phyloP scores from a whole-genome alignment of 2,888 invertebrate genomes.

The Xylota sylvarum region DNA sequence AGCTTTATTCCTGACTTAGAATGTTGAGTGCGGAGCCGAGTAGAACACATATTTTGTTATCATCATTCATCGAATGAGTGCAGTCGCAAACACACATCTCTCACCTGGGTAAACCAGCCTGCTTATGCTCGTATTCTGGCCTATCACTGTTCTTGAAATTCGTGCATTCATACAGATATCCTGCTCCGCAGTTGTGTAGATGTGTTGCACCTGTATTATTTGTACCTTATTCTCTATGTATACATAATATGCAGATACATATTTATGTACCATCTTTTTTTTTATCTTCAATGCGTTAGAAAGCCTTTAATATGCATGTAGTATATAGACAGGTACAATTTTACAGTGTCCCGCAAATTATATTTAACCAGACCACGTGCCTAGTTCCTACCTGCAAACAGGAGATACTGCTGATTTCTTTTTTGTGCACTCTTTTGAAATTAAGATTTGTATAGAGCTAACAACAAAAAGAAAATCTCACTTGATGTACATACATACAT shows the following conservation, averaged over 20 bases:
- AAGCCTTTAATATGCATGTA: constrained; percentile 32
- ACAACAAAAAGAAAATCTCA: background rate
- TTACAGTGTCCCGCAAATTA: constrained; percentile 22
- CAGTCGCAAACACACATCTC: constrained; percentile 60
- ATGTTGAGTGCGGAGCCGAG: constrained; percentile 53
- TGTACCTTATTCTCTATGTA: constrained; percentile 27
- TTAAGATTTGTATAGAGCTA: background rate
- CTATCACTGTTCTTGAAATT: constrained; percentile 59
- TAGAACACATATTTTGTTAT: constrained; percentile 64
- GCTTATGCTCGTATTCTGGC: constrained; percentile 33
- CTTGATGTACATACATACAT: constrained; percentile 32
- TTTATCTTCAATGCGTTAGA: constrained; percentile 33
- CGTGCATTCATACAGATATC: constrained; percentile 72
- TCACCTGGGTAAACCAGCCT: constrained; percentile 64
- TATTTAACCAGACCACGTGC: constrained; percentile 32
- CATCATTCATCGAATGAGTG: constrained; percentile 72
- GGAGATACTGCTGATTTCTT: constrained; percentile 8
- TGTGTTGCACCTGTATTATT: constrained; percentile 65
- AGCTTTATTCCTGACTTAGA: constrained; percentile 72
- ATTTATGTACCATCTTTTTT: background rate
- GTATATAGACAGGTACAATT: constrained; percentile 34
- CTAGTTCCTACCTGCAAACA: constrained; percentile 42
- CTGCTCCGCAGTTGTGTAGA: constrained; percentile 42
- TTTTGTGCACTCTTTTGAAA: constrained; percentile 25
- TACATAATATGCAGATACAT: background rate